phyloP scores from a whole-genome alignment of 2,113 vertebrate species.

The Silurus asotus region DNA sequence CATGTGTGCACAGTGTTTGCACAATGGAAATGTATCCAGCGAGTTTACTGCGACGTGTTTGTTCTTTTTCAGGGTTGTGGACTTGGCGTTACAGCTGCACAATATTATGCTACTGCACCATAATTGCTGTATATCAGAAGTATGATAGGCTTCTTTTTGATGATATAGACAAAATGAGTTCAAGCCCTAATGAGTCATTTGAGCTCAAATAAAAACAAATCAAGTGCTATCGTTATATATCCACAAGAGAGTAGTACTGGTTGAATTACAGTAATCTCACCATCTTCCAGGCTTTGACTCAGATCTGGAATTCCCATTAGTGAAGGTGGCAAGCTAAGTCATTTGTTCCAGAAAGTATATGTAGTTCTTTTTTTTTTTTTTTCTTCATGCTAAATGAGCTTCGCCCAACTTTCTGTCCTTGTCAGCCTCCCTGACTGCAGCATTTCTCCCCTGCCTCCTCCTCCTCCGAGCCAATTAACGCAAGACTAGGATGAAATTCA shows the following conservation, averaged over 20 bases:
- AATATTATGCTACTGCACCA: not conserved
- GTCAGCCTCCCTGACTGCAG: conserved; percentile 70
- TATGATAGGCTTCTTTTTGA: not conserved
- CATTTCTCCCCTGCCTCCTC: conserved; percentile 61
- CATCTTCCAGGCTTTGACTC: conserved; percentile 52
- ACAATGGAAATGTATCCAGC: not conserved
- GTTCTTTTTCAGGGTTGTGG: not conserved
- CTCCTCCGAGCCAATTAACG: conserved; percentile 75
- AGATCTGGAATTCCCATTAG: conserved; percentile 66
- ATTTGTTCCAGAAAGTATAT: conserved; percentile 54
- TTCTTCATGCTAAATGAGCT: conserved; percentile 69
- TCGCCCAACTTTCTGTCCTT: conserved; percentile 69
- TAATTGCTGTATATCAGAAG: not conserved
- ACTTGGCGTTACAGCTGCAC: not conserved
- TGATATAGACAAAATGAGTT: not conserved
- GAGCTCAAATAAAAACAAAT: conserved; percentile 40
- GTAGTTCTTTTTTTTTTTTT: conserved; percentile 53
- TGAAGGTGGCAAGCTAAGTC: conserved; percentile 57
- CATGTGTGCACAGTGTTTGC: not conserved
- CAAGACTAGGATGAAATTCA: conserved; percentile 66
- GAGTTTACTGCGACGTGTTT: not conserved
- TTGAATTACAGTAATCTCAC: conserved; percentile 57
- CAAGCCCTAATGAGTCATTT: conserved; percentile 50
- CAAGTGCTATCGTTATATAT: conserved; percentile 44
- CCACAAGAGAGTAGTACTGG: conserved; percentile 52